These are phyloP conservation scores for Osmerus eperlanus DNA, from an alignment of 2,113 vertebrate species.

Conservation along the genomic window DNA sequence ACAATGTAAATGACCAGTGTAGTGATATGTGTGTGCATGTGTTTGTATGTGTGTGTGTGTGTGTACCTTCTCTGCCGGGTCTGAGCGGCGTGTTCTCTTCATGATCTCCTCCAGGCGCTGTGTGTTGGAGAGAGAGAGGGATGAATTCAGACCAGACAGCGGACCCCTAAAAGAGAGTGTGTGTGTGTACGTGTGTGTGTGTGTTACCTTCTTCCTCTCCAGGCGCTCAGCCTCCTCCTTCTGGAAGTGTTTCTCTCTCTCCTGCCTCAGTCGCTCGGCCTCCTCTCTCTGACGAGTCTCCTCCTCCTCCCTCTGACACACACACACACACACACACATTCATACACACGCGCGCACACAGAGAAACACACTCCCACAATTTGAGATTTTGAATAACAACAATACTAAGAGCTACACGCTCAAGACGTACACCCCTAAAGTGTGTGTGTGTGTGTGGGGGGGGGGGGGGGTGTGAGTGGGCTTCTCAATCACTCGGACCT, in stretches of 20 bases:
- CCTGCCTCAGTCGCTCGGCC: conserved; percentile 77
- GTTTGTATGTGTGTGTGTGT: not conserved
- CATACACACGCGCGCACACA: not conserved
- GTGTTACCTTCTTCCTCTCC: conserved; percentile 91
- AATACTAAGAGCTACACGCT: too few relatives aligned
- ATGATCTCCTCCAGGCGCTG: conserved; percentile 98
- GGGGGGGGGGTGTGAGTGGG: not conserved
- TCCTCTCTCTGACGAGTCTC: conserved; percentile 86
- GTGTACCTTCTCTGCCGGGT: conserved; percentile 82
- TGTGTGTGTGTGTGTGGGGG: not conserved
- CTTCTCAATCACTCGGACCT: conserved; percentile 65
- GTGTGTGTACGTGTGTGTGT: not conserved
- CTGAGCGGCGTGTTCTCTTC: conserved; percentile 91
- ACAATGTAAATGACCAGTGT: not conserved
- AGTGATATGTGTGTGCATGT: not conserved
- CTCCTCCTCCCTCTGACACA: conserved; percentile 79
- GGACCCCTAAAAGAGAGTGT: not conserved
- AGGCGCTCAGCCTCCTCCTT: conserved; percentile 92
- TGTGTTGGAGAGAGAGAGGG: conserved; percentile 10
- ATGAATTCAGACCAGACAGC: not conserved
- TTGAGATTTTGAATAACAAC: not conserved
- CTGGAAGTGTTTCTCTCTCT: conserved; percentile 93
- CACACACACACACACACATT: not conserved
- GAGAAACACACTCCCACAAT: not conserved
- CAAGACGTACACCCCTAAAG: too few relatives aligned